These are phyloP conservation scores for Paratilapia polleni DNA, from an alignment of 2,113 vertebrate species.

Conservation along the genomic window DNA sequence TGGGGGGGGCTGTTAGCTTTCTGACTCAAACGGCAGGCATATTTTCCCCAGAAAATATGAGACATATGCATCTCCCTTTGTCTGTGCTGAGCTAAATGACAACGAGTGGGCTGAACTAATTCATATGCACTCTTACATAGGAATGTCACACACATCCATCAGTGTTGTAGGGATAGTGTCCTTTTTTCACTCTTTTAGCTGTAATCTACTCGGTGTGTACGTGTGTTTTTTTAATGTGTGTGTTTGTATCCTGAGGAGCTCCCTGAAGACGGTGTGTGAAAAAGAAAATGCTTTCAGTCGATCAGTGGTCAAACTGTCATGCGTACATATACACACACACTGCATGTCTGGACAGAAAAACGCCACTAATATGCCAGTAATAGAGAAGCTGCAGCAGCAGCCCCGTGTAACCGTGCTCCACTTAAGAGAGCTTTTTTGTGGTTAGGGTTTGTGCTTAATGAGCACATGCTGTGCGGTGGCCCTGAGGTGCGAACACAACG, in stretches of 20 bases:
- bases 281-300: constrained; percentile 12
- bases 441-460: background rate
- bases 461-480: background rate
- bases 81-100: background rate
- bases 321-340: constrained; percentile 9
- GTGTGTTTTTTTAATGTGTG: background rate
- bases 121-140: background rate
- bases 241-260: background rate
- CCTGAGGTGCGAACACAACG: background rate
- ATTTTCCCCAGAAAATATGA: background rate
- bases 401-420: background rate
- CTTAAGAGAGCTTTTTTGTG: background rate
- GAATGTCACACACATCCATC: background rate
- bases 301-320: constrained; percentile 25
- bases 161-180: background rate
- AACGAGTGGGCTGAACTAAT: background rate
- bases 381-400: background rate
- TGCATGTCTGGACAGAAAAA: constrained; percentile 14
- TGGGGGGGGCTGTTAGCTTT: background rate
- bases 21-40: background rate
- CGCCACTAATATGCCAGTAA: too few species aligned
- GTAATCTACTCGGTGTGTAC: constrained; percentile 1
- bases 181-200: constrained; percentile 20
- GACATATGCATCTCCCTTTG: background rate
- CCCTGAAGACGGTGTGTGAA: constrained; percentile 30